Percentiles rank a stretch among this genome's conserved stretches.
phyloP scores from a whole-genome alignment of 1,140 invertebrate species.

The Zophobas atratus region DNA sequence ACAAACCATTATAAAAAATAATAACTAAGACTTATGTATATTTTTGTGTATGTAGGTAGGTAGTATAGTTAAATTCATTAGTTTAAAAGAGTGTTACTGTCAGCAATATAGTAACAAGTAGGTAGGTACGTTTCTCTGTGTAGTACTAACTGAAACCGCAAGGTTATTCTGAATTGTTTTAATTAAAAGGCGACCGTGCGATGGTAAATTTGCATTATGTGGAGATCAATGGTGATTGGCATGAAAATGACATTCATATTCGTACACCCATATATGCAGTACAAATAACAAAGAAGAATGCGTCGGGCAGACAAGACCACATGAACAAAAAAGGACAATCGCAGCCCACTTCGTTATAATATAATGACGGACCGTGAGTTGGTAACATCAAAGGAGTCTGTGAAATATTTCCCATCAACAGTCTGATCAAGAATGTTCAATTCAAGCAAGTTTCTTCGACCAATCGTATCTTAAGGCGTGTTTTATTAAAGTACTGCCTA shows the following conservation, averaged over 20 bases:
- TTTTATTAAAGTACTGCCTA: constrained; percentile 48
- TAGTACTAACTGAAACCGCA: no score
- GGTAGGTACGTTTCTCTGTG: no score
- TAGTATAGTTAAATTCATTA: no score
- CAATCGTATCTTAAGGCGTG: constrained; percentile 45
- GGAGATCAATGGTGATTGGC: neutral
- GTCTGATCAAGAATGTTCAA: constrained; percentile 47
- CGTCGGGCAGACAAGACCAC: constrained; percentile 32
- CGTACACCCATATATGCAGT: constrained; percentile 21
- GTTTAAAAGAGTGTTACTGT: no score
- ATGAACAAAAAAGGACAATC: constrained; percentile 46
- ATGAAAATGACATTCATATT: constrained; percentile 24
- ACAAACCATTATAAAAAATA: no score
- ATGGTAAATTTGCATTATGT: constrained; percentile 5
- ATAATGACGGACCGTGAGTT: constrained; percentile 49
- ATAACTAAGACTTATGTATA: no score
- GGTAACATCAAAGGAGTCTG: constrained; percentile 50
- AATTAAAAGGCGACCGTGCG: constrained; percentile 4
- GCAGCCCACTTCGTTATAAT: constrained; percentile 48
- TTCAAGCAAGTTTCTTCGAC: constrained; percentile 41
- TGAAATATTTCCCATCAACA: constrained; percentile 51
- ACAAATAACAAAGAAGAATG: constrained; percentile 40
- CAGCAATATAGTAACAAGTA: no score
- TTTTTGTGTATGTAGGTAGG: no score
- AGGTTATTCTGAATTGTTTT: neutral